These are phyloP conservation scores for Cephus spinipes DNA, from an alignment of 2,888 invertebrate species.

Conservation along the genomic window DNA sequence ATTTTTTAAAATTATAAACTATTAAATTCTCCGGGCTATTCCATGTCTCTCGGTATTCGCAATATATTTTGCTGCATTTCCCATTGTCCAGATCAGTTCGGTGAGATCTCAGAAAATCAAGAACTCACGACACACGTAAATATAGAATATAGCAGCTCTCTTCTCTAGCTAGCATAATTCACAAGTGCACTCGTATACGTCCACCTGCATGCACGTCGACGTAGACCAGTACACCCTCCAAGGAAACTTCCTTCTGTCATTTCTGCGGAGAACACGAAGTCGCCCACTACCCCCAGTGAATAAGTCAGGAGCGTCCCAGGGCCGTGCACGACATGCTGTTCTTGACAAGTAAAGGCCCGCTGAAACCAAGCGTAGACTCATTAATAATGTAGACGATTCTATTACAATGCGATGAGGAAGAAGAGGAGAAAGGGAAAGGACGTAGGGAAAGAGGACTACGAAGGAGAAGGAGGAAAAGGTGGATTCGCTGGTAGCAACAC, in stretches of 20 bases:
- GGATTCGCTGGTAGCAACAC: not conserved
- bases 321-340: slow-evolving; percentile 20
- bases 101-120: not conserved
- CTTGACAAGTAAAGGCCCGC: slow-evolving; percentile 22
- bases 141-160: not conserved
- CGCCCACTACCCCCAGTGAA: slow-evolving; percentile 28
- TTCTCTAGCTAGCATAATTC: not conserved
- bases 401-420: slow-evolving; percentile 43
- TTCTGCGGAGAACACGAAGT: slow-evolving; percentile 27
- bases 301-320: slow-evolving; percentile 32
- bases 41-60: not conserved
- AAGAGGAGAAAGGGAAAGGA: not conserved
- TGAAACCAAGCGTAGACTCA: slow-evolving; percentile 34
- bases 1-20: not conserved
- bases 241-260: slow-evolving; percentile 38
- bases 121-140: not conserved
- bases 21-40: not conserved
- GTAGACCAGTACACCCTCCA: not conserved
- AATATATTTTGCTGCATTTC: not conserved
- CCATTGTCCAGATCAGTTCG: not conserved
- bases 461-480: not conserved
- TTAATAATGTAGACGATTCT: slow-evolving; percentile 57
- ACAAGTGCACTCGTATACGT: not conserved
- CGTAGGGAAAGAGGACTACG: not conserved
- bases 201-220: not conserved